Evolutionary conservation across 2,888 invertebrate genomes (phyloP).

Genomic region (Caenorhabditis sp.): DNA sequence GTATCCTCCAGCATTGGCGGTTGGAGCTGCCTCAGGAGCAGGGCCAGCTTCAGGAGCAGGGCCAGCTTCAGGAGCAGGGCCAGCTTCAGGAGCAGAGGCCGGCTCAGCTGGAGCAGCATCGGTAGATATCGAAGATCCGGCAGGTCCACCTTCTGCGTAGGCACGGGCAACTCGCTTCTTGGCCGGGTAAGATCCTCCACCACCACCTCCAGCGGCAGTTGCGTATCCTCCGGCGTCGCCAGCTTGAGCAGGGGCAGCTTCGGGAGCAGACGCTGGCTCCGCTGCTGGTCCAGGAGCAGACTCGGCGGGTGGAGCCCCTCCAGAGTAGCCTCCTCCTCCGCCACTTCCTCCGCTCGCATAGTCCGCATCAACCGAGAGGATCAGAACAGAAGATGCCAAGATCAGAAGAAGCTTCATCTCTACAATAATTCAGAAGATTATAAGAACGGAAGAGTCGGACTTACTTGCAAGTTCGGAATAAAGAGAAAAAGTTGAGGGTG

Average conservation of each 20-base stretch:
- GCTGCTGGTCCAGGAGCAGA: slow-evolving; percentile 6
- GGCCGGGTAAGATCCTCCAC: slow-evolving; percentile 16
- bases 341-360: not conserved
- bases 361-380: not conserved
- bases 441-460: not conserved
- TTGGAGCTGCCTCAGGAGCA: slow-evolving; percentile 9
- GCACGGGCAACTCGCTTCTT: slow-evolving; percentile 35
- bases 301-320: slow-evolving; percentile 4
- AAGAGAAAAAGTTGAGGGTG: not conserved
- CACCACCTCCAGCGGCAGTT: slow-evolving; percentile 12
- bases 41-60: slow-evolving; percentile 16
- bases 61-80: slow-evolving; percentile 9
- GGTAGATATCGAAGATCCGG: slow-evolving; percentile 1
- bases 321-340: slow-evolving; percentile 6
- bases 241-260: slow-evolving; percentile 13
- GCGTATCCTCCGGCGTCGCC: slow-evolving; percentile 15
- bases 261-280: slow-evolving; percentile 11
- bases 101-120: slow-evolving; percentile 10
- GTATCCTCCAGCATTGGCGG: slow-evolving; percentile 1
- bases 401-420: slow-evolving; percentile 27
- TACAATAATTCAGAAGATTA: not conserved
- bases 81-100: slow-evolving; percentile 14
- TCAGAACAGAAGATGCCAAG: slow-evolving; percentile 1
- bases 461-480: not conserved
- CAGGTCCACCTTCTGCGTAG: slow-evolving; percentile 18